A percentile compares a stretch with the other conserved stretches of the same genome.
Conservation (phyloP, 2,113 vertebrate genomes). For the Sylvietta virens region DNA sequence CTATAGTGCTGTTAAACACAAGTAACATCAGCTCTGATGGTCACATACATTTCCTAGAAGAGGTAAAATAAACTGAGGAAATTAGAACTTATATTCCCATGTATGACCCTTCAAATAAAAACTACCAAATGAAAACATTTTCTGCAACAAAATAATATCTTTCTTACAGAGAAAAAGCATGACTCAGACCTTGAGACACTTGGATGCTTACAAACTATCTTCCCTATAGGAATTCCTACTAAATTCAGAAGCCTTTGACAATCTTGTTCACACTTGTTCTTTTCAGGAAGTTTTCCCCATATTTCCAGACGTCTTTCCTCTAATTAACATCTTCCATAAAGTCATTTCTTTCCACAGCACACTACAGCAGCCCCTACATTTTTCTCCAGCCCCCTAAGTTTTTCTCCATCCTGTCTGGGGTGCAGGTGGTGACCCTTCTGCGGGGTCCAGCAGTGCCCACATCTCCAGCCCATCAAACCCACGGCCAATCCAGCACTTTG, state of each 20-base stretch:
- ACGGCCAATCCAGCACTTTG: not conserved
- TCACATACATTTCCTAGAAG: not conserved
- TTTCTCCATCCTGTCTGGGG: not conserved
- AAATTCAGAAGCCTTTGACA: not conserved
- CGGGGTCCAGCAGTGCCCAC: not conserved
- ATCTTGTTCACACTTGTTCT: not conserved
- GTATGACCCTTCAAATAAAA: not conserved
- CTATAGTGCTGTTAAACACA: accelerated
- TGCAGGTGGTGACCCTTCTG: not conserved
- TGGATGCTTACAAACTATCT: not conserved
- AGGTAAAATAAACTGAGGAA: not conserved
- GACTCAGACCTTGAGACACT: not conserved
- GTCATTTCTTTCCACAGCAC: not conserved
- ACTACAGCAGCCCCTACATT: not conserved
- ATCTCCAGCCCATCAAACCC: not conserved
- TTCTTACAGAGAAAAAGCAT: not conserved
- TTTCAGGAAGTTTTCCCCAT: not conserved
- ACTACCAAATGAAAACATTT: not conserved
- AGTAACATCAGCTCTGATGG: not conserved
- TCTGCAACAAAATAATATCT: not conserved
- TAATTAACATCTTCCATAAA: not conserved
- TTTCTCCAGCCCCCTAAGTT: not conserved
- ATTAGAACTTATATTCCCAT: not conserved
- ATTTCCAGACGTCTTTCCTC: not conserved
- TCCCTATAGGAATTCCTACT: not conserved